Percentiles rank a stretch among this genome's conserved stretches.
These are phyloP conservation scores for Ellobium chinense DNA, from an alignment of 2,888 invertebrate genomes.

Conservation along the genomic window DNA sequence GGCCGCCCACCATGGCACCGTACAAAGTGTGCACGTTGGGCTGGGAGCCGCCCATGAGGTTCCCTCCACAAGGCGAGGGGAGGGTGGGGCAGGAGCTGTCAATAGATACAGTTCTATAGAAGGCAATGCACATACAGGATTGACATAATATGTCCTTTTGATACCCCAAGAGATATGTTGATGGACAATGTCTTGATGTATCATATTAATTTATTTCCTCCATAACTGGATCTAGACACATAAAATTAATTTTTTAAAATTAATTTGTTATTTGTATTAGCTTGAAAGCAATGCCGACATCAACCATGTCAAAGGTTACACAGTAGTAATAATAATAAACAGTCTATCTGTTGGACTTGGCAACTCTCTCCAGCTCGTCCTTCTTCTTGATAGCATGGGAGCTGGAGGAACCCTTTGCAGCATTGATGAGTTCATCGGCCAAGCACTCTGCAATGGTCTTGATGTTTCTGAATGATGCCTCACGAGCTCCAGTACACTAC, in stretches of 20 bases:
- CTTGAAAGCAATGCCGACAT: too few species aligned
- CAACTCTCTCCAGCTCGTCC: conserved; percentile 99
- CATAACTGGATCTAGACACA: too few species aligned
- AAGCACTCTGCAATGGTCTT: conserved; percentile 99
- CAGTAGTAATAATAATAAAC: not conserved
- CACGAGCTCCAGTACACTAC: conserved; percentile 98
- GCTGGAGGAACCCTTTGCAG: conserved; percentile 99
- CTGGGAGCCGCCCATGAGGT: conserved; percentile 44
- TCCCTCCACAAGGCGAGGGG: conserved; percentile 65
- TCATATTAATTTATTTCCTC: too few species aligned
- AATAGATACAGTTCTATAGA: too few species aligned
- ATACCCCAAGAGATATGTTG: too few species aligned
- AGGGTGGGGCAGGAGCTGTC: conserved; percentile 69
- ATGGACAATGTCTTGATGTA: too few species aligned
- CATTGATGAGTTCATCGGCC: conserved; percentile 99
- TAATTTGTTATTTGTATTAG: too few species aligned
- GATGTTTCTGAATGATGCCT: conserved; percentile 99
- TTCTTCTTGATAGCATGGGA: conserved; percentile 99
- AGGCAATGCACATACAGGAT: too few species aligned
- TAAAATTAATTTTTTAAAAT: too few species aligned
- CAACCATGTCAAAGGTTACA: too few species aligned
- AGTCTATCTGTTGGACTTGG: conserved; percentile 99
- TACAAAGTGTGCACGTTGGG: conserved; percentile 70
- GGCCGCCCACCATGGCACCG: conserved; percentile 76
- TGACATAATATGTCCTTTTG: too few species aligned